Evolutionary conservation across 2,888 invertebrate genomes (phyloP).

Genomic region (Cylloceria caligata): DNA sequence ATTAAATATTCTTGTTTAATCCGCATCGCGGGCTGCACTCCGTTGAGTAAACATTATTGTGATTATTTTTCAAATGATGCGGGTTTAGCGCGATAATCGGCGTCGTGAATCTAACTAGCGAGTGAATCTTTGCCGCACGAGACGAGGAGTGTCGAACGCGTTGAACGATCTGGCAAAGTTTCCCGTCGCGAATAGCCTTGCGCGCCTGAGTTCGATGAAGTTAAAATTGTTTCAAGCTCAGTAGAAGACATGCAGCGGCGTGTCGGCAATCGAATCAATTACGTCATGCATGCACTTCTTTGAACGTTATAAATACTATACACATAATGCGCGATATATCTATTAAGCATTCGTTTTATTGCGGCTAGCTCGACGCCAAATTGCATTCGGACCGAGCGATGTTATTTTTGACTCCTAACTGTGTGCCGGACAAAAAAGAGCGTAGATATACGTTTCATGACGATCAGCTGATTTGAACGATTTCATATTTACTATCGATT

Average conservation of each 20-base stretch:
- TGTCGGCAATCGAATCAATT: constrained; percentile 16
- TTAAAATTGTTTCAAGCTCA: constrained; percentile 53
- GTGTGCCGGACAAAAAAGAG: too few species aligned
- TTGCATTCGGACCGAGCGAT: background rate
- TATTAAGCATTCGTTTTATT: too few species aligned
- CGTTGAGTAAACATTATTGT: background rate
- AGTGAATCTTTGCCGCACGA: background rate
- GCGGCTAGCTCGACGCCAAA: too few species aligned
- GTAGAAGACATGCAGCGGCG: background rate
- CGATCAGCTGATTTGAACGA: too few species aligned
- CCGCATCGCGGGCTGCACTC: background rate
- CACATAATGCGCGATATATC: too few species aligned
- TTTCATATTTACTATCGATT: too few species aligned
- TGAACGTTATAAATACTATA: background rate
- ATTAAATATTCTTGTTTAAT: background rate
- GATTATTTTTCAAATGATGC: background rate
- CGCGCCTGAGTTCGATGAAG: constrained; percentile 14
- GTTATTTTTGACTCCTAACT: too few species aligned
- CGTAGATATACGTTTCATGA: too few species aligned
- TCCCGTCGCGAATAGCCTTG: constrained; percentile 35
- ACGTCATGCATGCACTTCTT: background rate
- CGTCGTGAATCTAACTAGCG: background rate
- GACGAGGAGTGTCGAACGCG: too few species aligned
- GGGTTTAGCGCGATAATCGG: background rate
- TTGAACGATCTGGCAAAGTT: constrained; percentile 51